A percentile compares a stretch with the other conserved stretches of the same genome.
These are phyloP conservation scores for Larimichthys crocea DNA, from an alignment of 2,113 vertebrate genomes.

Conservation along the genomic window DNA sequence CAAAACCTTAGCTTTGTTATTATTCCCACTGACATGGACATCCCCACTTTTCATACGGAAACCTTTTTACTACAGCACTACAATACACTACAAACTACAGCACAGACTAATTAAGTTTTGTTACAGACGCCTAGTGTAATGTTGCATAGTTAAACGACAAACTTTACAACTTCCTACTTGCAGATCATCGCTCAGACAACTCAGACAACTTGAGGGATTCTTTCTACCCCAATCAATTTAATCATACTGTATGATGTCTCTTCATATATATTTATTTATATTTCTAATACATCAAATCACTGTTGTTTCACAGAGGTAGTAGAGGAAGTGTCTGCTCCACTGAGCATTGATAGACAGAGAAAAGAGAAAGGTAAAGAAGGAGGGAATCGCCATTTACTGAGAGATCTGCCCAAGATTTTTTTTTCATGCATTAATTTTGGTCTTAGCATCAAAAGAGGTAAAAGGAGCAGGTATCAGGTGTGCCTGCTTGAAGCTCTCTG, in stretches of 20 bases:
- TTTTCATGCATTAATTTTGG: conserved; percentile 30
- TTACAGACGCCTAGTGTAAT: not conserved
- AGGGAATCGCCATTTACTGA: not conserved
- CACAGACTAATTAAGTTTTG: not conserved
- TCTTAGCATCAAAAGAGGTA: conserved; percentile 3
- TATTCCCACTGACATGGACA: not conserved
- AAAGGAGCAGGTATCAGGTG: conserved; percentile 62
- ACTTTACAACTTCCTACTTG: not conserved
- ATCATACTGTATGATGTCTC: not conserved
- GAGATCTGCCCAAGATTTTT: conserved; percentile 10
- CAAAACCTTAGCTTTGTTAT: conserved; percentile 28
- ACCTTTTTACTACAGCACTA: not conserved
- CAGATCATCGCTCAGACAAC: not conserved
- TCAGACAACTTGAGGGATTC: not conserved
- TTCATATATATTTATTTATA: too few relatives aligned
- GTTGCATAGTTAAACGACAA: not conserved
- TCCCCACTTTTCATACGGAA: not conserved
- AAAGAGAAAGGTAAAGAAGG: not conserved
- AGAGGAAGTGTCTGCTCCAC: not conserved
- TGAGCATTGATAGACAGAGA: not conserved
- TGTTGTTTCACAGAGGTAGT: not conserved
- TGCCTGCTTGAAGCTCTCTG: conserved; percentile 32
- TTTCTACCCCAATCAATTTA: not conserved
- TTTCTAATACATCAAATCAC: not conserved
- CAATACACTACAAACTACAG: not conserved